phyloP scores from a whole-genome alignment of 2,888 invertebrate species.

The Chrysolina oricalcia region DNA sequence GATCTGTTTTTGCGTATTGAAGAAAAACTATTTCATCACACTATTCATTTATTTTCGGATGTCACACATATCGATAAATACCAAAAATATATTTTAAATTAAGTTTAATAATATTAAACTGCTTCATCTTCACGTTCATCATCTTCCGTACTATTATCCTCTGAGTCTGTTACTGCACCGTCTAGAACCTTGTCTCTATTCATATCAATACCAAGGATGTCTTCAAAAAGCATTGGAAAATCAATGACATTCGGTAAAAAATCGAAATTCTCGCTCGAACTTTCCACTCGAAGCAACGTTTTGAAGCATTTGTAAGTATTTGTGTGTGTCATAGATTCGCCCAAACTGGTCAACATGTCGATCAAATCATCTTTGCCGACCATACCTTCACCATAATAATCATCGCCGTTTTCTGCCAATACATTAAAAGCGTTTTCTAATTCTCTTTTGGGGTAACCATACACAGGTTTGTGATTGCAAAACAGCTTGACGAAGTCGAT shows the following conservation, averaged over 20 bases:
- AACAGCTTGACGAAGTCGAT: conserved; percentile 79
- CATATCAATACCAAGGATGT: conserved; percentile 74
- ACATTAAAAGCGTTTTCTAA: conserved; percentile 73
- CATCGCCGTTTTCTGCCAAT: conserved; percentile 56
- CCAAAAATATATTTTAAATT: no score
- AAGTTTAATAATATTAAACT: no score
- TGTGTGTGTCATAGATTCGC: conserved; percentile 59
- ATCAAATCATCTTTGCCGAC: conserved; percentile 59
- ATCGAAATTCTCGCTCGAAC: conserved; percentile 55
- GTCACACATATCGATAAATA: no score
- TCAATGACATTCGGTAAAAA: conserved; percentile 59
- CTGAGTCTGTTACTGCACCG: conserved; percentile 37
- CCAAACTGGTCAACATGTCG: conserved; percentile 57
- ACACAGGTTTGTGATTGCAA: conserved; percentile 79
- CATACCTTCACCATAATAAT: conserved; percentile 45
- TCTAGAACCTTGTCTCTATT: conserved; percentile 52
- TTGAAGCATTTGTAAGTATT: conserved; percentile 60
- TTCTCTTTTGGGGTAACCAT: conserved; percentile 72
- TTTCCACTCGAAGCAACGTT: conserved; percentile 57
- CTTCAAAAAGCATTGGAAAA: conserved; percentile 69
- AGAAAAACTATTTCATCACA: no score
- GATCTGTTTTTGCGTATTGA: no score
- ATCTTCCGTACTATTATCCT: background rate
- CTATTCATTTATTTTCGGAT: no score
- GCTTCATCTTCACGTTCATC: background rate